Evolutionary conservation across 2,113 vertebrate genomes (phyloP), one percentile per base, ranked within the genome.

Genomic region (Otis tarda): DNA sequence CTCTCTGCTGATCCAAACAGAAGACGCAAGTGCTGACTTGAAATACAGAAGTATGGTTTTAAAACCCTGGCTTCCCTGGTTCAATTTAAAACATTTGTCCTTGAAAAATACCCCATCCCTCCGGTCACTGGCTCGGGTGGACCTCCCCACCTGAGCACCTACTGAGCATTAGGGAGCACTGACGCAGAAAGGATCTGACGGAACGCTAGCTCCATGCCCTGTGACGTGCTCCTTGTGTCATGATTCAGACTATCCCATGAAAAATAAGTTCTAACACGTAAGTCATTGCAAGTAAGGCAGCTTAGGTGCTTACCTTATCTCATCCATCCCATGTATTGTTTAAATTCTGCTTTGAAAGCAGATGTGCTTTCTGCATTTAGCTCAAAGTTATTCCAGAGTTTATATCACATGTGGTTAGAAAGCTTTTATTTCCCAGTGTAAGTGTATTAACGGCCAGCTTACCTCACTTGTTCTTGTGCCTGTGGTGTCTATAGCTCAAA

Each of bases 111-210:
- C 5, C 19, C 8, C 0, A 3, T 68, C 10, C 2, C 5, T 7
- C 33, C 11, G 22, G 11, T 47, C 35, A 9, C 30, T 39, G 22
- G 20, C 16, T 16, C 9, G 16, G 6, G 12, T 61, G 31, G 52
- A 15, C 4, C 2, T 70, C 14, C 25, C 27, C 45, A 35, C 4
- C 59, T 52, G 10, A 61, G 43, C 30, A 31, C 2, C 0, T 7
- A 24, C 21, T 41, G 56, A 56, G 14, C 12, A 3, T 45, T 22
- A 67, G 24, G 52, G 52, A 16, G n/a, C 0, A 0, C 49, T 43
- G 68, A 12, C 3, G 6, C 12, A 50, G 45, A 47, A 30, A 0
- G 0, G 9, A 1, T n/a, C 60, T 0, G 3, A 30, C 0, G 3
- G 60, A 18, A 60, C n/a, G 24, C 8, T 22, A n/a, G 13, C 25